Evolutionary conservation across 2,113 vertebrate genomes (phyloP), one percentile per base, ranked within the genome.

Genomic region (Zosterops borbonicus): DNA sequence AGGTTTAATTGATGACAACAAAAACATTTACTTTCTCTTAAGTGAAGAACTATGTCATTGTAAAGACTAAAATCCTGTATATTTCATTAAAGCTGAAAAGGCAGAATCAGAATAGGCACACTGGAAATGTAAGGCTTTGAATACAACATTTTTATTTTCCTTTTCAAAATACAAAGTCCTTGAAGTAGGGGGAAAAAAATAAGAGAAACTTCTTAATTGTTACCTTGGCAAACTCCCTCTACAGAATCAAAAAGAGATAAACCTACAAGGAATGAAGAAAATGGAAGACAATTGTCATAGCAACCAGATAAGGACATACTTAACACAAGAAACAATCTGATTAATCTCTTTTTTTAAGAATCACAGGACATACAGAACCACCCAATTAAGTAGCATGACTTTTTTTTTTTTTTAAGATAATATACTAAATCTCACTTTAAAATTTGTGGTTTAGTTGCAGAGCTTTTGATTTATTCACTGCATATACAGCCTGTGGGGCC

Each of bases 291-390:
- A 97, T 96, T 95, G 97, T 97, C 97, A 97, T 97, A 97, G 97
- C 97, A 98, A 98, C 96, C 78, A 96, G 50, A 95, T 95, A 97
- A 96, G 92, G 94, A 93, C 44, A 96, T 84, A 95, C 71, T 95
- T 47, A 95, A 92, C 59, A 78, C 37, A 92, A 44, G 94, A 95
- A 97, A 94, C 73, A 97, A 97, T 78, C 53, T 94, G 95, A 97
- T 96, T 96, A 93, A 92, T 83, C n/a, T 97, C 59, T 17, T 85
- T 39, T 37, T 74, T 55, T 2, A 60, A 53, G 46, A 42, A 28
- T 5, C 5, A 46, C 6, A 35, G 53, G 29, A 67, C 21, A 47
- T 53, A 62, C 19, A 62, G 35, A 35, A 96, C 80, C 50, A 91
- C 91, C 58, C 78, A 87, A 42, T 89, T 90, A 59, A 59, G n/a